Evolutionary conservation across 53 echinoderm and acorn worm genomes (phyloP).

Genomic region (Actinopyga echinites): DNA sequence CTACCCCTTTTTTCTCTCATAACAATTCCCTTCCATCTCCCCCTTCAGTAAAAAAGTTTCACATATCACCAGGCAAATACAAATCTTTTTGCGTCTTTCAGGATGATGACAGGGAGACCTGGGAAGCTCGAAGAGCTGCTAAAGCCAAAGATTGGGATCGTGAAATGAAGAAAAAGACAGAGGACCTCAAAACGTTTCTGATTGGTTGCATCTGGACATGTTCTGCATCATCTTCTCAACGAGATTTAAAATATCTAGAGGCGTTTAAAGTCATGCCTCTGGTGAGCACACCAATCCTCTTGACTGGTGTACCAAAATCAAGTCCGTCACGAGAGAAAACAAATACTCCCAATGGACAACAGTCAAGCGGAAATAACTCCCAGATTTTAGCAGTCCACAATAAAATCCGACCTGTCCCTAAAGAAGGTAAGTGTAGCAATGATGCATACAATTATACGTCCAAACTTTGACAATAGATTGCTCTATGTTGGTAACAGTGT

Average conservation of each 20-base stretch:
- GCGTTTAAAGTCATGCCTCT: slow-evolving; percentile 66
- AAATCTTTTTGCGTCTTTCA: not conserved
- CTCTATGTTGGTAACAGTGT: no score
- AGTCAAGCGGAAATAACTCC: not conserved
- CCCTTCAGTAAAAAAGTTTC: no score
- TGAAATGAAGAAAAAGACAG: slow-evolving; percentile 72
- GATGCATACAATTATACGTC: not conserved
- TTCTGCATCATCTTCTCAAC: not conserved
- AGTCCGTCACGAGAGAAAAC: not conserved
- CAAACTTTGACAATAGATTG: not conserved
- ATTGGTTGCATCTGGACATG: slow-evolving; percentile 68
- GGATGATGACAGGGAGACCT: slow-evolving; percentile 60
- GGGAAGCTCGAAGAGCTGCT: slow-evolving; percentile 71
- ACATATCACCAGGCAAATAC: not conserved
- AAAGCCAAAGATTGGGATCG: slow-evolving; percentile 95
- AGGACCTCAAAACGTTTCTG: slow-evolving; percentile 70
- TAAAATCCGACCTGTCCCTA: slow-evolving; percentile 79
- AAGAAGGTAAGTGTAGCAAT: slow-evolving; percentile 69
- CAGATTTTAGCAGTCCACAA: slow-evolving; percentile 44
- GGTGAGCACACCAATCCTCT: slow-evolving; percentile 64
- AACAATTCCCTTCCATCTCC: no score
- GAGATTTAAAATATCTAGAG: slow-evolving; percentile 55
- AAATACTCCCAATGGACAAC: not conserved
- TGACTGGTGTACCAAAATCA: slow-evolving; percentile 18
- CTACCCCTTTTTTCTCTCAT: no score